Percentiles rank a stretch among this genome's conserved stretches.
Conservation (phyloP, 2,113 vertebrate genomes). For the human region GRCh38 chr19:5952501-5953000, state of each 20-base stretch:
- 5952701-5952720: background rate
- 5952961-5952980: background rate
- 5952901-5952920: background rate
- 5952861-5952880: background rate
- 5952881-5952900: fast-evolving
- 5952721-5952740: background rate
- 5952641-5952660: background rate
- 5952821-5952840: background rate
- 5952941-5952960: background rate
- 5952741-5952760: background rate
- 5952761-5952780: background rate
- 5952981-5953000: background rate
- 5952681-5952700: background rate
- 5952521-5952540: background rate
- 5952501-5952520: background rate
- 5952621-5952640: fast-evolving
- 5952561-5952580: background rate
- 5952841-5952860: background rate
- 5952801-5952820: background rate
- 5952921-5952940: background rate
- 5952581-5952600: background rate
- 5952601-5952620: background rate
- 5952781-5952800: background rate
- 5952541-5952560: background rate
- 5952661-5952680: background rate